Conservation (phyloP, 2,888 invertebrate species). For the Ferrisia virgata region DNA sequence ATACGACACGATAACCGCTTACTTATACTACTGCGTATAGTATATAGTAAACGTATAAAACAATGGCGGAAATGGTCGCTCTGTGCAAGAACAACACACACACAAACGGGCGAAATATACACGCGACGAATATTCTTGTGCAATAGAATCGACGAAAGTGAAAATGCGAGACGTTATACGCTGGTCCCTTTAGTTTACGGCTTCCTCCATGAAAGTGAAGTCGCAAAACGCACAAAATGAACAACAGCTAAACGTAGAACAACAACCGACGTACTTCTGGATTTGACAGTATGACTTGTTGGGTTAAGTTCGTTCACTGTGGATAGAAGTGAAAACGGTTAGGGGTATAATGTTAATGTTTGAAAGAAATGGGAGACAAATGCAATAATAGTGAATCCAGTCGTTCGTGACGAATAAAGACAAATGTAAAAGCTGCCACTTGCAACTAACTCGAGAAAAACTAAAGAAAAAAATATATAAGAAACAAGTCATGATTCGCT, state of each 20-base stretch:
- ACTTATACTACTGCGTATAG: no score
- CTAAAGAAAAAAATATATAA: constrained; percentile 29
- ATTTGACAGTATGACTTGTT: constrained; percentile 45
- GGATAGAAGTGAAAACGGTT: constrained; percentile 27
- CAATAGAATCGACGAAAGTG: constrained; percentile 38
- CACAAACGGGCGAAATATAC: neutral
- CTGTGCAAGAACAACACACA: neutral
- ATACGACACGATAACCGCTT: neutral
- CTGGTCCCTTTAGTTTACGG: constrained; percentile 25
- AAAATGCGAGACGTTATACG: constrained; percentile 19
- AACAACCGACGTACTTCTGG: constrained; percentile 20
- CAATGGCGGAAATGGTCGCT: neutral
- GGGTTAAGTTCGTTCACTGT: constrained; percentile 28
- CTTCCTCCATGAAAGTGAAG: constrained; percentile 27
- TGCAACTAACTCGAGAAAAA: constrained; percentile 41
- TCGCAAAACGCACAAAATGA: constrained; percentile 36
- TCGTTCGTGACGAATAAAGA: constrained; percentile 49
- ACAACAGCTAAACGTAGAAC: constrained; percentile 29
- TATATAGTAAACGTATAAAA: no score
- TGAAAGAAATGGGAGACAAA: constrained; percentile 40
- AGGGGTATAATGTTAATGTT: constrained; percentile 40
- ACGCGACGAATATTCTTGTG: neutral
- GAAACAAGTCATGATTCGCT: constrained; percentile 33
- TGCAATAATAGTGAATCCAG: constrained; percentile 47
- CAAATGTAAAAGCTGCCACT: constrained; percentile 49